Evolutionary conservation across 2,113 vertebrate species (phyloP).

Genomic region (Bufo gargarizans): DNA sequence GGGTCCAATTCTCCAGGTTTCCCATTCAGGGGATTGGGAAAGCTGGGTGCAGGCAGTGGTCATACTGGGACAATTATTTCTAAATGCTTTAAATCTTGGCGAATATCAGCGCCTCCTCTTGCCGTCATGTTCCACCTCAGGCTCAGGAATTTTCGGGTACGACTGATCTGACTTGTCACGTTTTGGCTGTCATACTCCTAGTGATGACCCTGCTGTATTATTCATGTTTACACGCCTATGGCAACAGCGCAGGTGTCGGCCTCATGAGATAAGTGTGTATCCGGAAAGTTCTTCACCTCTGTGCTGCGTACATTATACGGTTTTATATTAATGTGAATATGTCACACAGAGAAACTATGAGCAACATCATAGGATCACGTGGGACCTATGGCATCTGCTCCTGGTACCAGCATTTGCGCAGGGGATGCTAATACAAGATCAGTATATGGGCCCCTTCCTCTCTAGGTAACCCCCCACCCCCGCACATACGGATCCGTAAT

Average conservation of each 20-base stretch:
- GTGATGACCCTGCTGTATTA: background rate
- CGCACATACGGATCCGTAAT: too few species aligned
- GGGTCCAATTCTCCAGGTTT: background rate
- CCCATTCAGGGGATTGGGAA: background rate
- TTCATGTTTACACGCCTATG: slow-evolving; percentile 26
- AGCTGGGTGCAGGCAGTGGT: too few species aligned
- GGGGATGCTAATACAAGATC: too few species aligned
- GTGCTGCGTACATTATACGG: background rate
- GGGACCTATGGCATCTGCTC: too few species aligned
- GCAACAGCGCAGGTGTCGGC: background rate
- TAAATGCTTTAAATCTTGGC: background rate
- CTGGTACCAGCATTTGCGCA: too few species aligned
- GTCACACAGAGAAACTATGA: background rate
- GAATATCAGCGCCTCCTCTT: background rate
- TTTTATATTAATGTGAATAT: background rate
- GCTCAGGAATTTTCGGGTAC: background rate
- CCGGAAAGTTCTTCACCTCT: too few species aligned
- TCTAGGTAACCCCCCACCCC: too few species aligned
- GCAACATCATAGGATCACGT: too few species aligned
- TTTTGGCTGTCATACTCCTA: slow-evolving; percentile 25
- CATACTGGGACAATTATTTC: too few species aligned
- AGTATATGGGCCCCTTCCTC: too few species aligned
- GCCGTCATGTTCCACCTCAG: background rate
- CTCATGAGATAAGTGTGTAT: background rate
- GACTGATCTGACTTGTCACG: slow-evolving; percentile 14